Conservation (phyloP, 2,113 vertebrate genomes). For the Pterocles burchelli region DNA sequence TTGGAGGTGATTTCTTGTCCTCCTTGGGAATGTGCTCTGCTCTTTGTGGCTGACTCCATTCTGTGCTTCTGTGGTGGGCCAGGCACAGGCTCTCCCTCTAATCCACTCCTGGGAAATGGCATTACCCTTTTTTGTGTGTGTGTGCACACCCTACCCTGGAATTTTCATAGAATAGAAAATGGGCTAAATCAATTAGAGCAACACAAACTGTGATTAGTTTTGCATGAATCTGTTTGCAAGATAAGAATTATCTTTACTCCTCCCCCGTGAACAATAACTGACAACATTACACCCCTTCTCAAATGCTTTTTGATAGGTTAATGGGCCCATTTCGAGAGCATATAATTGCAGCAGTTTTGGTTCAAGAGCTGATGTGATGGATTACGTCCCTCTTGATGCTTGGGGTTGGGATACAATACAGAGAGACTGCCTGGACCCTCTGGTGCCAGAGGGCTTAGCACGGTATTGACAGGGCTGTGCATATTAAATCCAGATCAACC, state of each 20-base stretch:
- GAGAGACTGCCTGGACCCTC: slow-evolving; percentile 60
- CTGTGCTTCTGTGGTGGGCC: background rate
- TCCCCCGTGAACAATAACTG: slow-evolving; percentile 38
- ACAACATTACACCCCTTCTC: slow-evolving; percentile 37
- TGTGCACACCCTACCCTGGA: background rate
- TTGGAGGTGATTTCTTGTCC: background rate
- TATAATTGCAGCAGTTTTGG: slow-evolving; percentile 52
- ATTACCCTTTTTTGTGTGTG: background rate
- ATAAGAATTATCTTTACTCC: slow-evolving; percentile 55
- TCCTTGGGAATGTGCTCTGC: background rate
- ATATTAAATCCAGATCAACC: slow-evolving; percentile 66
- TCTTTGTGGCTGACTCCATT: background rate
- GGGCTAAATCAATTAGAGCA: slow-evolving; percentile 48
- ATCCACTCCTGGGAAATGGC: background rate
- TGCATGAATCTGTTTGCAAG: slow-evolving; percentile 34
- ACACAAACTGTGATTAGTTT: slow-evolving; percentile 39
- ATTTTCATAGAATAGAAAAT: slow-evolving; percentile 7
- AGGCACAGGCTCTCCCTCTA: background rate
- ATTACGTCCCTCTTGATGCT: slow-evolving; percentile 42
- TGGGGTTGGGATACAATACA: slow-evolving; percentile 32
- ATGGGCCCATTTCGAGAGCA: slow-evolving; percentile 32
- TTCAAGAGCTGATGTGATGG: slow-evolving; percentile 63
- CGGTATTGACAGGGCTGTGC: slow-evolving; percentile 15
- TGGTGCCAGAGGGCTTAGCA: slow-evolving; percentile 72
- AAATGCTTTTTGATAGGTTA: slow-evolving; percentile 65